Conservation (phyloP, 2,797 vertebrate genomes). For the Onychomys torridus region DNA sequence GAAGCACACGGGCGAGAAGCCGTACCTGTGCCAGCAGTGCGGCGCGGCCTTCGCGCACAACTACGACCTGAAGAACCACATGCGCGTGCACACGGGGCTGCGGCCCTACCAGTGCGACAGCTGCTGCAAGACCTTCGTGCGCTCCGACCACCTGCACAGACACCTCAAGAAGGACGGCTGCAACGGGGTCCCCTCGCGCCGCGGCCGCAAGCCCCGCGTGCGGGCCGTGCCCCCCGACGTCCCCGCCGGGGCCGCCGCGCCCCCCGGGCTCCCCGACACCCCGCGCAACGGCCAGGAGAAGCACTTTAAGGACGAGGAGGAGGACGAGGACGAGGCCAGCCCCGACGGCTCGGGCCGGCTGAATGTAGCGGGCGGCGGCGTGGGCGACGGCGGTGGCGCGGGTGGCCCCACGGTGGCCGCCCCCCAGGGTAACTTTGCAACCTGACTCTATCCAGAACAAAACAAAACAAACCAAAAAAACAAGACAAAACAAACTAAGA, state of each 20-base stretch:
- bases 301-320: conserved; percentile 82
- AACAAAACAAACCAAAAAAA: conserved; percentile 84
- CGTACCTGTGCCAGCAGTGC: conserved; percentile 98
- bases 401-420: conserved; percentile 82
- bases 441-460: conserved; percentile 87
- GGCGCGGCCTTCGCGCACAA: conserved; percentile 99
- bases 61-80: conserved; percentile 99
- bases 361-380: conserved; percentile 86
- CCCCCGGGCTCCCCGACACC: conserved; percentile 48
- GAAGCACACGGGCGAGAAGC: conserved; percentile 99
- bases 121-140: conserved; percentile 99
- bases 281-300: conserved; percentile 81
- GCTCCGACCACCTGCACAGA: conserved; percentile 98
- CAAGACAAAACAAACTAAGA: conserved; percentile 60
- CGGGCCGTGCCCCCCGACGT: conserved; percentile 83
- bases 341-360: conserved; percentile 83
- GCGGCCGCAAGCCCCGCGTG: conserved; percentile 94
- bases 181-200: conserved; percentile 96
- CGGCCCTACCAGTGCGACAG: conserved; percentile 99
- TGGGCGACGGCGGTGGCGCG: conserved; percentile 83
- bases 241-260: conserved; percentile 73
- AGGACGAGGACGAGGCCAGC: conserved; percentile 85
- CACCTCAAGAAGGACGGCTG: conserved; percentile 99
- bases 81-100: conserved; percentile 98
- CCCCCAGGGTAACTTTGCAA: conserved; percentile 80